Evolutionary conservation across 1,140 invertebrate genomes (phyloP).

Genomic region (Pectinophora gossypiella): DNA sequence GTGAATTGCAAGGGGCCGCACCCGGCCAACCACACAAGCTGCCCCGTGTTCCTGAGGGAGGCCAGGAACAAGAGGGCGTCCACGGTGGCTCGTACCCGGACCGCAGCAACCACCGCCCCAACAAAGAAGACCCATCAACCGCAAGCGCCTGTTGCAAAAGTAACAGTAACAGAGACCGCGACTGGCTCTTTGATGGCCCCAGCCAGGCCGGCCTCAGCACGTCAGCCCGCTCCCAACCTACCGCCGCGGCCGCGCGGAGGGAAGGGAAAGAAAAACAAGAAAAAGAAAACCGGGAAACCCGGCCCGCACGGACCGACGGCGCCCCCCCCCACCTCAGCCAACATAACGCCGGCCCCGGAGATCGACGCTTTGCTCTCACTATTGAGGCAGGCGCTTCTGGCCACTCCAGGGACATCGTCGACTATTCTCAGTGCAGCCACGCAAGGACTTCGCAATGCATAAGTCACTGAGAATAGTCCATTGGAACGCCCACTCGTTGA

Average conservation of each 20-base stretch:
- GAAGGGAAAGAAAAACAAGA: neutral
- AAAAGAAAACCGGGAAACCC: too few relatives aligned
- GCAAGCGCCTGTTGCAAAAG: neutral
- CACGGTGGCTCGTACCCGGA: neutral
- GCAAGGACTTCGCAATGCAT: neutral
- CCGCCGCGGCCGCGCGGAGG: neutral
- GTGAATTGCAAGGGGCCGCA: constrained; percentile 21
- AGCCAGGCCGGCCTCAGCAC: neutral
- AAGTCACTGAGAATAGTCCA: neutral
- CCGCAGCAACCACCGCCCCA: neutral
- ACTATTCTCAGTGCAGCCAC: neutral
- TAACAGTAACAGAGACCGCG: neutral
- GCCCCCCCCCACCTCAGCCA: neutral
- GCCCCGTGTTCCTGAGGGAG: constrained; percentile 3
- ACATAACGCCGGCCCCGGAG: neutral
- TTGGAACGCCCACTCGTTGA: neutral
- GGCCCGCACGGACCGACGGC: too few relatives aligned
- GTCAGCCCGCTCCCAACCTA: neutral
- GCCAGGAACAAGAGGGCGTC: neutral
- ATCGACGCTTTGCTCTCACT: neutral
- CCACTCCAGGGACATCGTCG: neutral
- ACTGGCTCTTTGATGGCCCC: neutral
- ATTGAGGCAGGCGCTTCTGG: neutral
- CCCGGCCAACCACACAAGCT: constrained; percentile 14
- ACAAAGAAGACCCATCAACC: neutral